Evolutionary conservation across 2,888 invertebrate genomes (phyloP).

Genomic region (Athalia cordata): DNA sequence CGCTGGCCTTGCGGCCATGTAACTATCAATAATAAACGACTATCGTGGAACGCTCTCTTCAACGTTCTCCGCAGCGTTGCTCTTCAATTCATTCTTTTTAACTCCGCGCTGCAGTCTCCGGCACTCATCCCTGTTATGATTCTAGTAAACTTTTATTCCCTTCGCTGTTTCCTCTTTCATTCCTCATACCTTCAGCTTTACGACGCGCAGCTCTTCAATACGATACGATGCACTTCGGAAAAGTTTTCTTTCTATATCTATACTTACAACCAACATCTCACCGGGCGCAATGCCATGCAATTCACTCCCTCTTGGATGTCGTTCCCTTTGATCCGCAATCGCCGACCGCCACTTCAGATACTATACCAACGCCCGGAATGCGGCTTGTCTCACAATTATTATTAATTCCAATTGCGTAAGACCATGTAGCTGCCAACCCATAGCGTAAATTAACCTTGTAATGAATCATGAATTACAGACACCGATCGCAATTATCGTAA

Average conservation of each 20-base stretch:
- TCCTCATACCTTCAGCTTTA: too few species aligned
- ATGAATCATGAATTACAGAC: conserved; percentile 38
- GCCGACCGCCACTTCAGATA: conserved; percentile 33
- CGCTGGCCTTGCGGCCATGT: conserved; percentile 67
- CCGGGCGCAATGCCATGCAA: too few species aligned
- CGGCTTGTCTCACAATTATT: conserved; percentile 33
- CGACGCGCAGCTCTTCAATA: too few species aligned
- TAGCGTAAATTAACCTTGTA: conserved; percentile 26
- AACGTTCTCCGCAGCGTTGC: conserved; percentile 3
- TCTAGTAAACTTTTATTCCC: too few species aligned
- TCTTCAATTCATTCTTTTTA: conserved; percentile 12
- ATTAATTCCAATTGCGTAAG: conserved; percentile 35
- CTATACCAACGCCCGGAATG: conserved; percentile 16
- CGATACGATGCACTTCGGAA: too few species aligned
- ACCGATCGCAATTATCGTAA: conserved; percentile 24
- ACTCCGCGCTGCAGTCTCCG: not conserved
- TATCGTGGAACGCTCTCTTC: conserved; percentile 45
- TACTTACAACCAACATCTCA: too few species aligned
- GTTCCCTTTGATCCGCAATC: conserved; percentile 26
- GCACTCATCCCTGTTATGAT: too few species aligned
- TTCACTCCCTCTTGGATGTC: not conserved
- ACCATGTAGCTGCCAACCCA: conserved; percentile 24
- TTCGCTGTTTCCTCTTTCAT: too few species aligned
- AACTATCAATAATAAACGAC: conserved; percentile 69
- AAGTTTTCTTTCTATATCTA: too few species aligned